Evolutionary conservation across 2,888 invertebrate species (phyloP).

Genomic region (Rhagonycha fulva): DNA sequence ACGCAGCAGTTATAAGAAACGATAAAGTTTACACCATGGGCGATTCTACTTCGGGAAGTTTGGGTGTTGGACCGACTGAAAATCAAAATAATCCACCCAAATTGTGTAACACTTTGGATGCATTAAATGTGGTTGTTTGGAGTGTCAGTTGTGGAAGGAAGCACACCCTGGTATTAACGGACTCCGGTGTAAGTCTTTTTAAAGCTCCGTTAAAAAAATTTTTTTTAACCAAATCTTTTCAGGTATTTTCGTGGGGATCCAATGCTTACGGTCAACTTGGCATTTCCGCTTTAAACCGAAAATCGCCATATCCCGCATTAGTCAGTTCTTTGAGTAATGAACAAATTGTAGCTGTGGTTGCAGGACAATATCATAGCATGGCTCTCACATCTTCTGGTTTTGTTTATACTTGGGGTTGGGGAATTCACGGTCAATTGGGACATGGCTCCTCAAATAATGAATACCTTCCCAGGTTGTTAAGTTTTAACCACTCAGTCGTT

Average conservation of each 20-base stretch:
- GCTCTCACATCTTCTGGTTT: conserved; percentile 78
- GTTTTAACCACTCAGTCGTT: conserved; percentile 51
- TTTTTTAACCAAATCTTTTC: neutral
- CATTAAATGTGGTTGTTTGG: conserved; percentile 68
- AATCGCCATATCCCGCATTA: conserved; percentile 69
- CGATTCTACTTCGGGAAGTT: conserved; percentile 59
- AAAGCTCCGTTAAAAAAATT: neutral
- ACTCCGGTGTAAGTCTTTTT: conserved; percentile 77
- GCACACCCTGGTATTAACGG: conserved; percentile 85
- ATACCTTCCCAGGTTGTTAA: conserved; percentile 57
- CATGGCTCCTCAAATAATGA: conserved; percentile 78
- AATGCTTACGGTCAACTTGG: conserved; percentile 87
- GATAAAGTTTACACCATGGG: conserved; percentile 68
- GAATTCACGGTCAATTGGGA: conserved; percentile 91
- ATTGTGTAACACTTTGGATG: conserved; percentile 60
- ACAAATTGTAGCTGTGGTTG: conserved; percentile 70
- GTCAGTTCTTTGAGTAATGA: conserved; percentile 53
- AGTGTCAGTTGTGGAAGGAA: conserved; percentile 86
- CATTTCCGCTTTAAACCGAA: conserved; percentile 63
- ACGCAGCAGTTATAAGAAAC: conserved; percentile 64
- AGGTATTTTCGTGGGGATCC: conserved; percentile 81
- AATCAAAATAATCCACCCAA: conserved; percentile 59
- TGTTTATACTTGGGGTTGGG: conserved; percentile 95
- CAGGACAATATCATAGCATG: conserved; percentile 90
- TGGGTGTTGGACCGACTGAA: conserved; percentile 61